Percentiles rank a stretch among this genome's conserved stretches.
Conservation (phyloP, 2,888 invertebrate genomes). For the Calliphora vomitoria region DNA sequence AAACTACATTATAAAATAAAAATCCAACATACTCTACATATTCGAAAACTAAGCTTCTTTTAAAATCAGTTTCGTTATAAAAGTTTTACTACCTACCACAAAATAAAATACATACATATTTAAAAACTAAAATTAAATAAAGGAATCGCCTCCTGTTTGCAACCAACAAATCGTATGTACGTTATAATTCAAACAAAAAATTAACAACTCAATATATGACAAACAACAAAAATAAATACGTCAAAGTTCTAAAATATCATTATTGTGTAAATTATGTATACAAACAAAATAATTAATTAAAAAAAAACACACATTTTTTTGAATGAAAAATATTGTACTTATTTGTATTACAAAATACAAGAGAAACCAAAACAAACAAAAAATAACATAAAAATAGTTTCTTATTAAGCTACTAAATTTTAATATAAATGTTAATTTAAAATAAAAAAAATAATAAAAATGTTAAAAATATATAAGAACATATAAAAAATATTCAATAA, state of each 20-base stretch:
- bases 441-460: constrained; percentile 46
- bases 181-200: constrained; percentile 43
- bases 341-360: constrained; percentile 30
- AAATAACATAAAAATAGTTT: constrained; percentile 55
- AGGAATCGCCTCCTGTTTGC: neutral
- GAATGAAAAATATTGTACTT: constrained; percentile 57
- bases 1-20: constrained; percentile 1
- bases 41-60: constrained; percentile 48
- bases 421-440: constrained; percentile 70
- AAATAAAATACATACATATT: constrained; percentile 1
- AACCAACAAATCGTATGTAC: constrained; percentile 24
- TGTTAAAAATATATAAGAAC: constrained; percentile 53
- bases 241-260: constrained; percentile 65
- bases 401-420: constrained; percentile 64
- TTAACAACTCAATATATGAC: constrained; percentile 62
- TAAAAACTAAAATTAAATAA: neutral
- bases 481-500: constrained; percentile 51
- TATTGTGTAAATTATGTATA: constrained; percentile 70
- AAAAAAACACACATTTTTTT: constrained; percentile 52
- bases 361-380: neutral
- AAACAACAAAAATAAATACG: constrained; percentile 37
- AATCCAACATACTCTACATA: neutral
- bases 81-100: neutral
- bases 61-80: constrained; percentile 46
- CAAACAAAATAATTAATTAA: constrained; percentile 42